Percentiles rank a stretch among this genome's conserved stretches.
Conservation (phyloP, 2,113 vertebrate genomes). For the Pao palembangensis region DNA sequence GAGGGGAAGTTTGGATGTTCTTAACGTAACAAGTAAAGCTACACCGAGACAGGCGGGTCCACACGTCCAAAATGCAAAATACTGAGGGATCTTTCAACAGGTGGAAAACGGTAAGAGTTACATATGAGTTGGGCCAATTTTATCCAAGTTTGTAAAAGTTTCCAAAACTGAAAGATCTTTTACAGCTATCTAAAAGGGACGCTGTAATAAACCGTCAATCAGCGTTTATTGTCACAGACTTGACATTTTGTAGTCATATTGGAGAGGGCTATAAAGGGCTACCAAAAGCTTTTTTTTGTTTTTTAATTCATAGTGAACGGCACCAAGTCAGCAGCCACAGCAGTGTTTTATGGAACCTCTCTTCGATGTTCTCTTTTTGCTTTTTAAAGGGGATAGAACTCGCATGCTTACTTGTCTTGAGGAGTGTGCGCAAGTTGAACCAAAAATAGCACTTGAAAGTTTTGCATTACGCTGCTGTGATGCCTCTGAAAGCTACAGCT, state of each 20-base stretch:
- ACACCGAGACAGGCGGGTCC: constrained; percentile 56
- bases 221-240: constrained; percentile 11
- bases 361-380: constrained; percentile 16
- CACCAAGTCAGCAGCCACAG: constrained; percentile 12
- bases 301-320: constrained; percentile 1
- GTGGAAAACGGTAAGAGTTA: constrained; percentile 84
- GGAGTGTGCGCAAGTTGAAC: constrained; percentile 44
- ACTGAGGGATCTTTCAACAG: constrained; percentile 81
- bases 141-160: too few relatives aligned
- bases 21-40: constrained; percentile 64
- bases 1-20: constrained; percentile 79
- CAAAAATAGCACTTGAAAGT: constrained; percentile 62
- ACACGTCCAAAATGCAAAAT: constrained; percentile 28
- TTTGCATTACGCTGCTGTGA: constrained; percentile 50
- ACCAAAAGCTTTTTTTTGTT: constrained; percentile 26
- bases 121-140: too few relatives aligned
- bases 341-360: constrained; percentile 35
- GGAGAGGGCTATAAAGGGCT: constrained; percentile 33
- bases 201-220: constrained; percentile 18
- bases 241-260: constrained; percentile 13
- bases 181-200: constrained; percentile 11
- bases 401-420: constrained; percentile 30
- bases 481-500: constrained; percentile 56
- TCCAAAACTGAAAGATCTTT: not conserved
- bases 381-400: constrained; percentile 10